A percentile compares a stretch with the other conserved stretches of the same genome.
Evolutionary conservation across 2,888 invertebrate species (phyloP).

Genomic region (Bombylius discolor): DNA sequence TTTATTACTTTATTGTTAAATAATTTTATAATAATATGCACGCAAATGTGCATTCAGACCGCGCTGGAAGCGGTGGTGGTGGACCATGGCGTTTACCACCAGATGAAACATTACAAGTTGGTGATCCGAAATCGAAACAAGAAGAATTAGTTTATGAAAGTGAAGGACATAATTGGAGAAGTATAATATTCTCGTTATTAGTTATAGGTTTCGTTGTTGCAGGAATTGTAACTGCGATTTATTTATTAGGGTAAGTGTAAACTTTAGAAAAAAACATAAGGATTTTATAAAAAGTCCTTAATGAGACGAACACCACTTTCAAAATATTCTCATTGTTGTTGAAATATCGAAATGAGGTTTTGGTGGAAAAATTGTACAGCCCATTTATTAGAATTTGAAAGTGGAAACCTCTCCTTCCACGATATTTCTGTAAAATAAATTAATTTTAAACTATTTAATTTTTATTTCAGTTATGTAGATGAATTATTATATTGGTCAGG

Average conservation of each 20-base stretch:
- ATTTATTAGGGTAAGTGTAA: slow-evolving; percentile 59
- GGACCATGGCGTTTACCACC: slow-evolving; percentile 82
- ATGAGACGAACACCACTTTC: background rate
- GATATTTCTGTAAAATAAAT: too few species aligned
- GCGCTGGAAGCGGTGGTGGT: slow-evolving; percentile 51
- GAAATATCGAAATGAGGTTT: too few species aligned
- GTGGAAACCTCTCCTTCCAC: too few species aligned
- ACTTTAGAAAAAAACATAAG: background rate
- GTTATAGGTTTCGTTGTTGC: slow-evolving; percentile 78
- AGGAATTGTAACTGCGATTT: slow-evolving; percentile 78
- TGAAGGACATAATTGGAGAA: slow-evolving; percentile 81
- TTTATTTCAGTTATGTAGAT: slow-evolving; percentile 58
- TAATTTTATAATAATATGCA: slow-evolving; percentile 45
- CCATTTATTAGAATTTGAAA: too few species aligned
- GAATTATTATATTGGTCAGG: slow-evolving; percentile 82
- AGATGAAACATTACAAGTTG: slow-evolving; percentile 84
- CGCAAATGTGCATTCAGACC: slow-evolving; percentile 78
- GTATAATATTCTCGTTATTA: slow-evolving; percentile 73
- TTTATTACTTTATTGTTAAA: background rate
- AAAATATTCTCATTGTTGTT: background rate
- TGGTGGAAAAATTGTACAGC: too few species aligned
- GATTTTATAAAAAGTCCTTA: background rate
- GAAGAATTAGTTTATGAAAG: slow-evolving; percentile 63
- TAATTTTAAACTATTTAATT: too few species aligned
- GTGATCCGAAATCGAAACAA: slow-evolving; percentile 74